A percentile compares a stretch with the other conserved stretches of the same genome.
Conservation (phyloP, 1,140 invertebrate genomes). For the Drosophila quadrilineata region DNA sequence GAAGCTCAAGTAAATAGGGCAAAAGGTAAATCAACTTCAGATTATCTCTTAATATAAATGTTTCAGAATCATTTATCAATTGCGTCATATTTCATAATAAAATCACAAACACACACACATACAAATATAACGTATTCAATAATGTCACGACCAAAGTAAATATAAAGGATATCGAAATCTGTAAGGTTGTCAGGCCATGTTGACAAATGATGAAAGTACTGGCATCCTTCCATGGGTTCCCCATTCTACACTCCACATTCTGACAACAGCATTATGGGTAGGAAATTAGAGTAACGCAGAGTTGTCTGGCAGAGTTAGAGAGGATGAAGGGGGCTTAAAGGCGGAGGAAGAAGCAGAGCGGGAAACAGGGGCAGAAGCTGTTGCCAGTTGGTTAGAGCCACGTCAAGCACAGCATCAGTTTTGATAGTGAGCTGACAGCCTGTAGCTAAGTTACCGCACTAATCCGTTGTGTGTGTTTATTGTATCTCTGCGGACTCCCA, state of each 20-base stretch:
- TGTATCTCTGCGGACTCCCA: background rate
- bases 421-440: slow-evolving; percentile 40
- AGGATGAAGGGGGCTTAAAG: background rate
- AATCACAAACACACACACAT: too few relatives aligned
- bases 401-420: slow-evolving; percentile 27
- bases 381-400: slow-evolving; percentile 19
- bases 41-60: too few relatives aligned
- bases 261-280: too few relatives aligned
- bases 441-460: slow-evolving; percentile 8
- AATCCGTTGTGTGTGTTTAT: slow-evolving; percentile 25
- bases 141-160: too few relatives aligned
- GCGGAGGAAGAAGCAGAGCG: too few relatives aligned
- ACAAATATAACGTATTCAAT: too few relatives aligned
- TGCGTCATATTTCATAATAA: too few relatives aligned
- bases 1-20: too few relatives aligned
- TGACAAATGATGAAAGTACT: slow-evolving; percentile 63
- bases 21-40: too few relatives aligned
- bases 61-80: too few relatives aligned
- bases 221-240: slow-evolving; percentile 8
- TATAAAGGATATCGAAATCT: background rate
- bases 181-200: slow-evolving; percentile 17
- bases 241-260: background rate
- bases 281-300: too few relatives aligned
- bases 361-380: too few relatives aligned
- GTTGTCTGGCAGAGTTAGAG: background rate